These are phyloP conservation scores for Chauna torquata DNA, from an alignment of 2,113 vertebrate genomes.

Conservation along the genomic window DNA sequence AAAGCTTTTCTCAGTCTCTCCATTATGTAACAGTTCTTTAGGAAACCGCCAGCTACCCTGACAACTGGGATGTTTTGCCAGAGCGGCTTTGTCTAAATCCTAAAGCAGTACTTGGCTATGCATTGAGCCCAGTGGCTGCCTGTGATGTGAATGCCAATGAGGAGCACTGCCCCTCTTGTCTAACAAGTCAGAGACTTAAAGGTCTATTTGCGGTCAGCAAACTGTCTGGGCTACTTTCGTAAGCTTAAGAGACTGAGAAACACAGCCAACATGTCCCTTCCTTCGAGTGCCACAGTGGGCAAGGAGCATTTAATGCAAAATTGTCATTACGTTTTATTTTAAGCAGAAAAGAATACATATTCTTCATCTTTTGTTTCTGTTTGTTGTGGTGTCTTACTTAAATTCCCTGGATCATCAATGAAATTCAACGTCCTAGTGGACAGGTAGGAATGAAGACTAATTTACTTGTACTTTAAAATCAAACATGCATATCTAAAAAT, in stretches of 20 bases:
- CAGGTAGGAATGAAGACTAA: neutral
- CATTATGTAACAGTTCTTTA: slow-evolving; percentile 84
- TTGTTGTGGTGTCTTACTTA: neutral
- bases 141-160: slow-evolving; percentile 84
- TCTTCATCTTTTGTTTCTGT: neutral
- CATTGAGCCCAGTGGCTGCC: slow-evolving; percentile 62
- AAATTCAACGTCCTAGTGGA: neutral
- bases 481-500: neutral
- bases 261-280: slow-evolving; percentile 46
- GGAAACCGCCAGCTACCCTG: slow-evolving; percentile 79
- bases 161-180: slow-evolving; percentile 57
- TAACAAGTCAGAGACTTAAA: slow-evolving; percentile 76
- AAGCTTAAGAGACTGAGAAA: slow-evolving; percentile 62
- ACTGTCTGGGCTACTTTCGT: slow-evolving; percentile 76
- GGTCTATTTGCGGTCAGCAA: slow-evolving; percentile 78
- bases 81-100: slow-evolving; percentile 82
- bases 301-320: neutral
- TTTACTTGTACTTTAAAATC: neutral
- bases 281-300: slow-evolving; percentile 15
- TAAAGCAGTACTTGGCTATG: slow-evolving; percentile 76
- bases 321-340: neutral
- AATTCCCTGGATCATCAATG: neutral
- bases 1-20: slow-evolving; percentile 76
- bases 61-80: slow-evolving; percentile 81
- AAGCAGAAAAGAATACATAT: neutral